Evolutionary conservation across 1,140 invertebrate species (phyloP).

Genomic region (Monochamus saltuarius): DNA sequence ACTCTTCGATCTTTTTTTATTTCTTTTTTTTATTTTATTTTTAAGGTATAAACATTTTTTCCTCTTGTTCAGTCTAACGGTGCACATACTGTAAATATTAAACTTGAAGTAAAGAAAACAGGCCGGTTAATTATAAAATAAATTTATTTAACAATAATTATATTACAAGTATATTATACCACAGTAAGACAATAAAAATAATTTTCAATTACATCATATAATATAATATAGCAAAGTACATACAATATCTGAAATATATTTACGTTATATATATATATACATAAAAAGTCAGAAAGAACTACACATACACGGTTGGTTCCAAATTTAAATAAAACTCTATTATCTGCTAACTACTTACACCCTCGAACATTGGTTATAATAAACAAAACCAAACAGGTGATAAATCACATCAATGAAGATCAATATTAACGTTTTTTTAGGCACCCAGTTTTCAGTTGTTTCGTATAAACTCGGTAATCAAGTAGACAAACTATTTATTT

Average conservation of each 20-base stretch:
- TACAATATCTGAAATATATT: too few relatives aligned
- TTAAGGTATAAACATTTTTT: too few relatives aligned
- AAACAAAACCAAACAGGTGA: conserved; percentile 18
- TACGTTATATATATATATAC: conserved; percentile 1
- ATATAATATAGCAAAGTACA: too few relatives aligned
- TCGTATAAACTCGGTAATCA: conserved; percentile 19
- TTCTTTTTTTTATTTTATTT: too few relatives aligned
- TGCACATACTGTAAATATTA: too few relatives aligned
- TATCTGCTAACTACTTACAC: background rate
- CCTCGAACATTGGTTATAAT: conserved; percentile 4
- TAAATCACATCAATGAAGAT: conserved; percentile 23
- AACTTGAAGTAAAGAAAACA: too few relatives aligned
- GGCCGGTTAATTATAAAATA: conserved; percentile 1
- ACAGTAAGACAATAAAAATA: conserved; percentile 4
- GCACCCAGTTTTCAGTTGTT: conserved; percentile 38
- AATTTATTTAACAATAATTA: conserved; percentile 10
- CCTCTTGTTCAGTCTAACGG: too few relatives aligned
- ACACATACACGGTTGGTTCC: conserved; percentile 1
- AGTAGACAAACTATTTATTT: conserved; percentile 24
- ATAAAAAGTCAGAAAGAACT: conserved; percentile 5
- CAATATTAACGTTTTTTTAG: conserved; percentile 25
- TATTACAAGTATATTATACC: conserved; percentile 7
- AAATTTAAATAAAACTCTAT: background rate
- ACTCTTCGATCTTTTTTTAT: too few relatives aligned
- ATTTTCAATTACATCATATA: background rate